Conservation (phyloP, 2,113 vertebrate genomes). For the Perccottus glenii region DNA sequence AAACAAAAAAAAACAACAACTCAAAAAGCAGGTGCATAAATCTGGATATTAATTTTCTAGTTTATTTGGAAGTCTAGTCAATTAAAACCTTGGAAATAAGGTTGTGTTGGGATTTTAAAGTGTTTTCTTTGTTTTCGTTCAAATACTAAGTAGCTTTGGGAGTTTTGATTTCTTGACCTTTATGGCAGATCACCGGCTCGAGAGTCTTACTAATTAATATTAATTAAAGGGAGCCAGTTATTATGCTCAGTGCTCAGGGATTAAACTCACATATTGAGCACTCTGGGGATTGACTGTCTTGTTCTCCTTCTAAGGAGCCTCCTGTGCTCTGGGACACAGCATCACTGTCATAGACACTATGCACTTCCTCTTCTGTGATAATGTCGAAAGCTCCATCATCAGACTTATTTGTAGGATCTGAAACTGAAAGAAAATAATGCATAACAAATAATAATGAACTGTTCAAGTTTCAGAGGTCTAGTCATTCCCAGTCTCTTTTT, state of each 20-base stretch:
- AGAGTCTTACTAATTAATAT: not conserved
- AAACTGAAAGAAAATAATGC: conserved; percentile 55
- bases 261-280: conserved; percentile 83
- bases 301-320: conserved; percentile 78
- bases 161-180: too few relatives aligned
- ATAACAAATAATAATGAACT: too few relatives aligned
- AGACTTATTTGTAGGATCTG: conserved; percentile 71
- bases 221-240: not conserved
- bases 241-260: not conserved
- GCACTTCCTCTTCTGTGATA: conserved; percentile 94
- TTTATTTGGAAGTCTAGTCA: too few relatives aligned
- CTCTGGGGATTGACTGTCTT: conserved; percentile 66
- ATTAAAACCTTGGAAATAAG: not conserved
- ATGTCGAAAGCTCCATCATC: conserved; percentile 91
- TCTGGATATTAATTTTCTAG: too few relatives aligned
- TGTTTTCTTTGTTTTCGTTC: too few relatives aligned
- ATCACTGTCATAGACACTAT: conserved; percentile 87
- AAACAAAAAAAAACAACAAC: too few relatives aligned
- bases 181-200: too few relatives aligned
- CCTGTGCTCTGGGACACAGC: conserved; percentile 73
- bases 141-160: too few relatives aligned
- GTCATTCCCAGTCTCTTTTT: not conserved
- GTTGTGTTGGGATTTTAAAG: not conserved
- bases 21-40: too few relatives aligned
- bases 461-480: not conserved